These are phyloP conservation scores for Pristionchus fissidentatus DNA, from an alignment of 2,888 invertebrate species.

Conservation along the genomic window DNA sequence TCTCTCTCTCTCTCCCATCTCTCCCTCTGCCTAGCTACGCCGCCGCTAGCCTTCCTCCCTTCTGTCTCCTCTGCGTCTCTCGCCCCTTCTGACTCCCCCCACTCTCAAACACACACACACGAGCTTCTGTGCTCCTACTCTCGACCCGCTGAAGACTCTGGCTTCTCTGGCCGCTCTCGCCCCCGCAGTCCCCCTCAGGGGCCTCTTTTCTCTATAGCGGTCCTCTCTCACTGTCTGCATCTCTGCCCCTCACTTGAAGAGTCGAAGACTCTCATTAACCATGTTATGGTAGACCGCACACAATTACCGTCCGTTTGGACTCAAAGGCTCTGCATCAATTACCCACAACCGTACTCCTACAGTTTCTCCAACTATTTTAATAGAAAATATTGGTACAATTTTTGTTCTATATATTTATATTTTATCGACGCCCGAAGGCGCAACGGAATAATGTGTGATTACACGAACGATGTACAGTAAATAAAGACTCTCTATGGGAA, in stretches of 20 bases:
- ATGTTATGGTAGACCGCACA: background rate
- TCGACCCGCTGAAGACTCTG: conserved; percentile 28
- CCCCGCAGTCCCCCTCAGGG: conserved; percentile 4
- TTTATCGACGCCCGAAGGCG: no score
- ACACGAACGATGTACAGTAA: no score
- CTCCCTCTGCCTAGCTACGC: no score
- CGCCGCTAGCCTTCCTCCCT: background rate
- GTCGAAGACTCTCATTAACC: conserved; percentile 38
- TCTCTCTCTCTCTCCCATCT: background rate
- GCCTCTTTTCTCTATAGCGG: background rate
- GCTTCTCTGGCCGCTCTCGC: conserved; percentile 12
- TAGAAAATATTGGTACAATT: no score
- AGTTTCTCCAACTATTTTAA: no score
- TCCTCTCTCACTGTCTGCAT: background rate
- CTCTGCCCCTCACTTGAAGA: background rate
- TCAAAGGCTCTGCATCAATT: no score
- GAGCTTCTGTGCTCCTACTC: no score
- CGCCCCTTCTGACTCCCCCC: conserved; percentile 9
- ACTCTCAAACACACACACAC: no score
- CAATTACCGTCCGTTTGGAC: background rate
- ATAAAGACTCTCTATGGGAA: no score
- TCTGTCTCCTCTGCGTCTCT: conserved; percentile 5
- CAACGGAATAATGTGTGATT: no score
- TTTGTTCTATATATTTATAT: no score
- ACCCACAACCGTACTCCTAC: background rate